Percentiles rank a stretch among this genome's conserved stretches.
These are phyloP conservation scores for Dryobates pubescens DNA, from an alignment of 2,797 vertebrate genomes.

Conservation along the genomic window DNA sequence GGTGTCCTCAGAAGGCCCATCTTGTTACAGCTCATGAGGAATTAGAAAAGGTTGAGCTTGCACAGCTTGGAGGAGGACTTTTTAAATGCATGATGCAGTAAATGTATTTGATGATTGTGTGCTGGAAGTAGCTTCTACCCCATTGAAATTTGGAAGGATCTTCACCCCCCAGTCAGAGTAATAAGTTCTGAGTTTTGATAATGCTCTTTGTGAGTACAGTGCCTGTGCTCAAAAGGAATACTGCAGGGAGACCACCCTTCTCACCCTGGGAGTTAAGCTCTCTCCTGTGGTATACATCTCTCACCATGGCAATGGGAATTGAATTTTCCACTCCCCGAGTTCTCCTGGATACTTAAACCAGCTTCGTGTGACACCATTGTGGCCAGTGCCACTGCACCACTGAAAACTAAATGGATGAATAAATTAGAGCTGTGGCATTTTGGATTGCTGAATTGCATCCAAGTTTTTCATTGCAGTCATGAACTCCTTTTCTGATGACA, in stretches of 20 bases:
- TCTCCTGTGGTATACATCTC: not conserved
- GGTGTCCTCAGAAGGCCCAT: not conserved
- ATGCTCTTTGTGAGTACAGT: conserved; percentile 42
- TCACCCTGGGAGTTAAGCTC: conserved; percentile 31
- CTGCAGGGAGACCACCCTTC: conserved; percentile 53
- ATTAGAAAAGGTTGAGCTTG: not conserved
- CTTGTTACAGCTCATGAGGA: not conserved
- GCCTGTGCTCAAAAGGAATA: conserved; percentile 16
- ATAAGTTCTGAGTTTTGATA: conserved; percentile 31
- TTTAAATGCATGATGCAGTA: not conserved
- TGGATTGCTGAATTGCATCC: conserved; percentile 63
- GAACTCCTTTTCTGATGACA: conserved; percentile 26
- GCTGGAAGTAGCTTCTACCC: not conserved
- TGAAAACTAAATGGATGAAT: conserved; percentile 75
- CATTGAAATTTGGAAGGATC: conserved; percentile 23
- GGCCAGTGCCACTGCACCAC: conserved; percentile 59
- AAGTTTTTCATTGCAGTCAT: conserved; percentile 52
- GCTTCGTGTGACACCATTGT: conserved; percentile 67
- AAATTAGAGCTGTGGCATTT: conserved; percentile 63
- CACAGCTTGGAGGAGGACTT: not conserved
- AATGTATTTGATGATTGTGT: not conserved
- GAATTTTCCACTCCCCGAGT: conserved; percentile 70
- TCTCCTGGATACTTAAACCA: conserved; percentile 66
- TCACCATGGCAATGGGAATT: conserved; percentile 78
- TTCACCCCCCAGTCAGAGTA: not conserved